phyloP scores from a whole-genome alignment of 1,140 invertebrate species.

The Dendroctonus ponderosae region DNA sequence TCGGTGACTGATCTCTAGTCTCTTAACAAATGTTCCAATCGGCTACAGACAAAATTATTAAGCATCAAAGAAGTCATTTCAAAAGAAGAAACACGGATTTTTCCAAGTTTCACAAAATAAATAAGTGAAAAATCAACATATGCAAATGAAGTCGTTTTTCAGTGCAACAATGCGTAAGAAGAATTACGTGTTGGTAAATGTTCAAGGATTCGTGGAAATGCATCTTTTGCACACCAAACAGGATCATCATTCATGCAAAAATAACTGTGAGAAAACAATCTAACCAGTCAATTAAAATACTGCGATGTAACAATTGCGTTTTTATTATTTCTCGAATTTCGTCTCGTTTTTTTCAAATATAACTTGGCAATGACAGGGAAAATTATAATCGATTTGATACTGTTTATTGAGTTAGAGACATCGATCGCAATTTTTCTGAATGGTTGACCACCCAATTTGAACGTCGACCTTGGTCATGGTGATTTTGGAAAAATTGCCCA shows the following conservation, averaged over 20 bases:
- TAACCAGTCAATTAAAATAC: not conserved
- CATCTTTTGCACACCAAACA: not conserved
- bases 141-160: no score
- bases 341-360: not conserved
- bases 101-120: no score
- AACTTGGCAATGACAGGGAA: not conserved
- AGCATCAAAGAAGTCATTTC: no score
- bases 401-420: not conserved
- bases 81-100: no score
- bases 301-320: not conserved
- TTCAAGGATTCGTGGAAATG: constrained; percentile 1
- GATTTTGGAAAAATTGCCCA: no score
- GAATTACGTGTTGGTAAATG: not conserved
- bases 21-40: no score
- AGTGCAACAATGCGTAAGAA: not conserved
- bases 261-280: constrained; percentile 1
- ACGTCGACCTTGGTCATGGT: no score
- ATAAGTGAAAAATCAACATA: no score
- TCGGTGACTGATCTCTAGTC: no score
- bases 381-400: not conserved
- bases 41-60: no score
- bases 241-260: constrained; percentile 1
- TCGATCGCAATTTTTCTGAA: not conserved
- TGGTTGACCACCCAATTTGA: not conserved
- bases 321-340: no score